Percentiles rank a stretch among this genome's conserved stretches.
phyloP scores from a whole-genome alignment of 2,113 vertebrate species.

The Puffinus mauretanicus region DNA sequence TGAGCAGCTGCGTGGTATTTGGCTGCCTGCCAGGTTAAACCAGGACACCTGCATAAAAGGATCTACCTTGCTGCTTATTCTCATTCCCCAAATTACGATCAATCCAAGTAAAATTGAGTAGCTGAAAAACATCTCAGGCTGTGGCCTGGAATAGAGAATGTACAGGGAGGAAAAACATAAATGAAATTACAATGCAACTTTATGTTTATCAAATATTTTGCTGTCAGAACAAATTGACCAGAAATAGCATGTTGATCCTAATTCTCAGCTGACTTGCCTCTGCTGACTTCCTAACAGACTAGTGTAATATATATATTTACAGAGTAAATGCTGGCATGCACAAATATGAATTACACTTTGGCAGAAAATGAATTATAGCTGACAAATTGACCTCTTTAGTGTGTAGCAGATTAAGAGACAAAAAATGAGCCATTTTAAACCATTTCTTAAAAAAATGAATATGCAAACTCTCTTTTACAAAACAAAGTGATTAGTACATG shows the following conservation, averaged over 20 bases:
- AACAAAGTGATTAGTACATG: background rate
- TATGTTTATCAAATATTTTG: background rate
- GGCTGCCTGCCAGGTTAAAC: no score
- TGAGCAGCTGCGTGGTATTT: no score
- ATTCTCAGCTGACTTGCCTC: background rate
- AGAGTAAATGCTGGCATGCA: background rate
- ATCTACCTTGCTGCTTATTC: background rate
- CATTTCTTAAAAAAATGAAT: background rate
- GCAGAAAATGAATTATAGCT: background rate
- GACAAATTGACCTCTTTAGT: background rate
- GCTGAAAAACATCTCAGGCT: background rate
- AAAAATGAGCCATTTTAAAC: background rate
- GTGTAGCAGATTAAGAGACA: background rate
- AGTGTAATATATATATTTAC: background rate
- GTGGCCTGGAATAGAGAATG: background rate
- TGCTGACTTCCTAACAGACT: background rate
- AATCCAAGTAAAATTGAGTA: background rate
- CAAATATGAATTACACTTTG: background rate
- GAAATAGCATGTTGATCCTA: background rate
- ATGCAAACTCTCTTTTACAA: background rate
- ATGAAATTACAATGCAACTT: background rate
- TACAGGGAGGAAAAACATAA: background rate
- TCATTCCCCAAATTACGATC: background rate
- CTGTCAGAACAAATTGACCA: background rate
- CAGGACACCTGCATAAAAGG: background rate